phyloP scores from a whole-genome alignment of 2,113 vertebrate species.

The Dromaius novaehollandiae region DNA sequence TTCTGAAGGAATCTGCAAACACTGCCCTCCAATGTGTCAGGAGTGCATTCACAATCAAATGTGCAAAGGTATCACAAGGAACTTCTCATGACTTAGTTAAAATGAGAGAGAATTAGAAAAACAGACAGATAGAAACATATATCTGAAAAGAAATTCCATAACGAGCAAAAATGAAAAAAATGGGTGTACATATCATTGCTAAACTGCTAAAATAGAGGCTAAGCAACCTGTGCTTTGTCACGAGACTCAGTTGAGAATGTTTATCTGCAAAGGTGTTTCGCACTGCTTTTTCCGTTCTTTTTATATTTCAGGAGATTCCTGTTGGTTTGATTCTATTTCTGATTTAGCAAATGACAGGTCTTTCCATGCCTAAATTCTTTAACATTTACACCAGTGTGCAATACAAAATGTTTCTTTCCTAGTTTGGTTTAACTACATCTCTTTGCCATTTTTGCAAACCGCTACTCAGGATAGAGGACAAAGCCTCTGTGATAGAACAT shows the following conservation, averaged over 20 bases:
- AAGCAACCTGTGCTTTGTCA: not conserved
- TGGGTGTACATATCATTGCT: not conserved
- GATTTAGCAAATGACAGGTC: not conserved
- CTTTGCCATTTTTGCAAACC: not conserved
- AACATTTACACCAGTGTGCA: not conserved
- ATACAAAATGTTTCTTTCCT: not conserved
- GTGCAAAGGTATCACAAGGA: slow-evolving; percentile 81
- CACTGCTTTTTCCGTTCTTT: not conserved
- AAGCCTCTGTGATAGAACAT: not conserved
- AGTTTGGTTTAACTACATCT: not conserved
- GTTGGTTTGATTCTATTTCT: not conserved
- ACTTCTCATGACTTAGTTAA: not conserved
- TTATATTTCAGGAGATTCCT: not conserved
- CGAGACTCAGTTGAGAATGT: not conserved
- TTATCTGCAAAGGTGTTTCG: not conserved
- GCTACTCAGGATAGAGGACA: not conserved
- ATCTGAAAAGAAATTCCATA: not conserved
- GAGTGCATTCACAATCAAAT: slow-evolving; percentile 79
- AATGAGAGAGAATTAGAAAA: not conserved
- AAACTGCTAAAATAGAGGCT: not conserved
- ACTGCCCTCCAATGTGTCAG: slow-evolving; percentile 82
- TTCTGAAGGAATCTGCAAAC: slow-evolving; percentile 76
- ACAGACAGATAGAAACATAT: not conserved
- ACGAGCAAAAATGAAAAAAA: not conserved
- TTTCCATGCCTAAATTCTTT: not conserved